A percentile compares a stretch with the other conserved stretches of the same genome.
phyloP scores from a whole-genome alignment of 2,888 invertebrate species.

The Athrips mouffetella region DNA sequence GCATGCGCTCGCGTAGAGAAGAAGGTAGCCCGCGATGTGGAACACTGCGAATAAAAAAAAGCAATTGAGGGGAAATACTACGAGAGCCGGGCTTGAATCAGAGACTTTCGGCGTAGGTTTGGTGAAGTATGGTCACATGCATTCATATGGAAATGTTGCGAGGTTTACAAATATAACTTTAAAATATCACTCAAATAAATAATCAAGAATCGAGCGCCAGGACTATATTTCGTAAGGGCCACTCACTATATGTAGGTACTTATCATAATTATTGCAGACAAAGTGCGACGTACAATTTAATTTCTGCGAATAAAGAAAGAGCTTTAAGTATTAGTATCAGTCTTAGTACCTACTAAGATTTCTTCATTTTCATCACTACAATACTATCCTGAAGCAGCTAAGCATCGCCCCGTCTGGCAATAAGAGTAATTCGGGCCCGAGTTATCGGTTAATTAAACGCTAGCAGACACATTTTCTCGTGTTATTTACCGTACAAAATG shows the following conservation, averaged over 20 bases:
- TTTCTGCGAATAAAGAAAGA: too few relatives aligned
- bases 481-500: neutral
- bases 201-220: too few relatives aligned
- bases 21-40: slow-evolving; percentile 89
- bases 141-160: too few relatives aligned
- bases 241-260: too few relatives aligned
- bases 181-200: too few relatives aligned
- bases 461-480: neutral
- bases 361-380: slow-evolving; percentile 7
- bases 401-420: slow-evolving; percentile 4
- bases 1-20: slow-evolving; percentile 92
- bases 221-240: too few relatives aligned
- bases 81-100: neutral
- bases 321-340: too few relatives aligned
- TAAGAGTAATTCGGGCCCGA: slow-evolving; percentile 3
- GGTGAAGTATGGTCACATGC: too few relatives aligned
- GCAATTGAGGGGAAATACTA: neutral
- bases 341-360: neutral
- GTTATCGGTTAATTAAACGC: slow-evolving; percentile 12
- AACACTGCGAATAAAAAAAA: slow-evolving; percentile 61
- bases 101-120: too few relatives aligned
- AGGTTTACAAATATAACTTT: too few relatives aligned
- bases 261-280: too few relatives aligned
- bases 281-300: too few relatives aligned
- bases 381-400: neutral